Conservation (phyloP, 2,888 invertebrate species). For the Tuta absoluta region DNA sequence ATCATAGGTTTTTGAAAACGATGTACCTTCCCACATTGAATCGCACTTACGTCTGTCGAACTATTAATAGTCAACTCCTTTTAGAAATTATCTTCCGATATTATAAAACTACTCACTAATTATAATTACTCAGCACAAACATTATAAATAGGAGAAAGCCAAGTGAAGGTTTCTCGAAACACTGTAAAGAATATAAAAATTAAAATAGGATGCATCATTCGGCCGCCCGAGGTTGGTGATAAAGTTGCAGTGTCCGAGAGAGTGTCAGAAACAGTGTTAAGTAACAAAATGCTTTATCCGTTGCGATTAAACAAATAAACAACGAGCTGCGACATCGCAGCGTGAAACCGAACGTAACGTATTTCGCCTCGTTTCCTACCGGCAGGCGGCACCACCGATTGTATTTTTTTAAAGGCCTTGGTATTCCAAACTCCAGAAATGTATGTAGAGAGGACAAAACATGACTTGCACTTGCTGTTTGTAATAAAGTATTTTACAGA, state of each 20-base stretch:
- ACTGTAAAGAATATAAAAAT: slow-evolving; percentile 2
- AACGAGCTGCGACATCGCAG: slow-evolving; percentile 61
- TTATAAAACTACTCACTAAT: too few relatives aligned
- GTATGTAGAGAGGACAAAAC: too few relatives aligned
- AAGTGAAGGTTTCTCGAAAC: background rate
- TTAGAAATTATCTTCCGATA: too few relatives aligned
- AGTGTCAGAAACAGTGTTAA: slow-evolving; percentile 46
- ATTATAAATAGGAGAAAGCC: background rate
- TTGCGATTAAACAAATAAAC: slow-evolving; percentile 60
- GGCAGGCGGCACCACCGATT: slow-evolving; percentile 54
- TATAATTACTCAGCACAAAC: too few relatives aligned
- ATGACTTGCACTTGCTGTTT: too few relatives aligned
- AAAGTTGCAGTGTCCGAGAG: slow-evolving; percentile 29
- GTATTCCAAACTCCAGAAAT: too few relatives aligned
- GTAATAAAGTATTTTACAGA: too few relatives aligned
- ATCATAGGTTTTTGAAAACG: too few relatives aligned
- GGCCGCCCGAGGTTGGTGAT: background rate
- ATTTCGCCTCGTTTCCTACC: slow-evolving; percentile 61
- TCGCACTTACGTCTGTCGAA: too few relatives aligned
- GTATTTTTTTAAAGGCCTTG: slow-evolving; percentile 45
- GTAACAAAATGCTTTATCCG: slow-evolving; percentile 38
- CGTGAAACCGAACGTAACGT: slow-evolving; percentile 67
- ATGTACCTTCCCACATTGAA: too few relatives aligned
- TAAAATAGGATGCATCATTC: background rate
- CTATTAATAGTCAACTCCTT: too few relatives aligned